Evolutionary conservation across 2,113 vertebrate species (phyloP).

Genomic region (Python bivittatus): DNA sequence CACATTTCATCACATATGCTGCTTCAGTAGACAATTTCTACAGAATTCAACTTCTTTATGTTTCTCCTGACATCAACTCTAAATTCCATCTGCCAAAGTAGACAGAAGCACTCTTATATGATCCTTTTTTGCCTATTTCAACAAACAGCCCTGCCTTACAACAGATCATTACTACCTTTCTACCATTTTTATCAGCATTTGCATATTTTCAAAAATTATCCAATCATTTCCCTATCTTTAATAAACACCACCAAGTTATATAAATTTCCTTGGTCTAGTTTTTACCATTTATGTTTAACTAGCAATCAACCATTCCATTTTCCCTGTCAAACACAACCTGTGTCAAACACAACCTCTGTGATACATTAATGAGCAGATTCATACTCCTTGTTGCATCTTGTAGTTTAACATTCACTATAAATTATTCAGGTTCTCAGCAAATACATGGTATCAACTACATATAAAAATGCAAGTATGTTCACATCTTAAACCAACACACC

Average conservation of each 20-base stretch:
- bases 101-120: not conserved
- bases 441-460: not conserved
- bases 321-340: not conserved
- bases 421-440: not conserved
- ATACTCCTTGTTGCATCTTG: not conserved
- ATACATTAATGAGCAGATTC: not conserved
- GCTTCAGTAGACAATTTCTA: not conserved
- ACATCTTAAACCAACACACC: not conserved
- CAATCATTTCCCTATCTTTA: not conserved
- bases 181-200: not conserved
- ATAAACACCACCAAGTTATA: not conserved
- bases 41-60: not conserved
- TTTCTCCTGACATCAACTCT: not conserved
- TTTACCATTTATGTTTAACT: not conserved
- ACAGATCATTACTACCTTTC: not conserved
- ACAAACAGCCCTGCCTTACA: too few relatives aligned
- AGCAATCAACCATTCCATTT: not conserved
- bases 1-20: not conserved
- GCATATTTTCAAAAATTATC: not conserved
- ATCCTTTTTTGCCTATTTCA: not conserved
- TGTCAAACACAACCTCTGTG: not conserved
- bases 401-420: not conserved
- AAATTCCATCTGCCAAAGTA: not conserved
- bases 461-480: not conserved
- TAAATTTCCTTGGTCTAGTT: not conserved